phyloP scores from a whole-genome alignment of 2,113 vertebrate species.

The Pandion haliaetus region DNA sequence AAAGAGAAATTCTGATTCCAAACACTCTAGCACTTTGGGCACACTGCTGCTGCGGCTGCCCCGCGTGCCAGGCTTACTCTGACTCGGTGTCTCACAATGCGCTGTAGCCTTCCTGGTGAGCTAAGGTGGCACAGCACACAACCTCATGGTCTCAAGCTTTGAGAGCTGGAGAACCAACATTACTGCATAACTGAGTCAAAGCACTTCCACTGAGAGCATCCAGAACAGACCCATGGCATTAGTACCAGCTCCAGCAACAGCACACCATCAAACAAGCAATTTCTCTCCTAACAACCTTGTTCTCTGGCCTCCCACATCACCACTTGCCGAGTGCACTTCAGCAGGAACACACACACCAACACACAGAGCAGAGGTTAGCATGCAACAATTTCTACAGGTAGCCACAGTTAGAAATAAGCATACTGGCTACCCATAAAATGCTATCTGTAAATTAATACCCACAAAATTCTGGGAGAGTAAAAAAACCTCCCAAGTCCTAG shows the following conservation, averaged over 20 bases:
- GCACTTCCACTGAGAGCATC: not conserved
- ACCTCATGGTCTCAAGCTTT: not conserved
- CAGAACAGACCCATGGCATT: accelerated
- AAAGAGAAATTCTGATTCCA: too few species aligned
- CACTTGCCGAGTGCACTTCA: not conserved
- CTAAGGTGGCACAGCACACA: not conserved
- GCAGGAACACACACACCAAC: not conserved
- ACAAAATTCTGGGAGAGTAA: not conserved
- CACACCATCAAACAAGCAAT: not conserved
- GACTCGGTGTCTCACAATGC: accelerated
- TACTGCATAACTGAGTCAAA: not conserved
- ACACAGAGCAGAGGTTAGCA: not conserved
- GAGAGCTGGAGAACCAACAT: not conserved
- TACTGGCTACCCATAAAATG: not conserved
- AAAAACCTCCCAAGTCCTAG: not conserved
- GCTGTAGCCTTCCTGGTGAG: not conserved
- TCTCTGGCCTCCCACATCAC: not conserved
- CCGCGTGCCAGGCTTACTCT: accelerated
- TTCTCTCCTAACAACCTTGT: not conserved
- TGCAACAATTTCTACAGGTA: not conserved
- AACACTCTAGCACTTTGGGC: not conserved
- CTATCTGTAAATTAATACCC: not conserved
- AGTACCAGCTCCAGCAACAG: not conserved
- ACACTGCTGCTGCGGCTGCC: not conserved
- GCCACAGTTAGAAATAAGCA: not conserved